phyloP scores from a whole-genome alignment of 1,140 invertebrate genomes.

The Drosophila melanica region DNA sequence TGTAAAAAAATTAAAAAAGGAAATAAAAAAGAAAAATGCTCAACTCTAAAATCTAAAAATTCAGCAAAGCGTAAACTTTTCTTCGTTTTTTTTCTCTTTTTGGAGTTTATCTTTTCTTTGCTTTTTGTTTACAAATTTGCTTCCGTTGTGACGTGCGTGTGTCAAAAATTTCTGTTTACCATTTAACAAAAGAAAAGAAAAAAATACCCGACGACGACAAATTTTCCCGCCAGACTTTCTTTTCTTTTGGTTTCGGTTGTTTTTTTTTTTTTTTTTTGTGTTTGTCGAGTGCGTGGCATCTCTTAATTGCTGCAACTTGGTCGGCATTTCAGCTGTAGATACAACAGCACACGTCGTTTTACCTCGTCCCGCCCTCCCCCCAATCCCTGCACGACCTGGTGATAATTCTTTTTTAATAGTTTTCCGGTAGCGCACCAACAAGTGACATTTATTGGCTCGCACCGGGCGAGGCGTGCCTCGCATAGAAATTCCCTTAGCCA shows the following conservation, averaged over 20 bases:
- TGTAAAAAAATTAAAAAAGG: not conserved
- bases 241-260: slow-evolving; percentile 12
- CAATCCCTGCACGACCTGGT: slow-evolving; percentile 35
- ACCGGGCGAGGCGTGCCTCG: slow-evolving; percentile 50
- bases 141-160: slow-evolving; percentile 51
- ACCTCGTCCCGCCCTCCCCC: not conserved
- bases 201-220: slow-evolving; percentile 1
- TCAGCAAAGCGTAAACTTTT: slow-evolving; percentile 31
- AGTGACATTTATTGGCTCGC: slow-evolving; percentile 72
- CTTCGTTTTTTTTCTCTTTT: slow-evolving; percentile 30
- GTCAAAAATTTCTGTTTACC: slow-evolving; percentile 30
- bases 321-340: slow-evolving; percentile 18
- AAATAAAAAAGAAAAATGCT: slow-evolving; percentile 11
- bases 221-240: slow-evolving; percentile 35
- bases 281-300: slow-evolving; percentile 29
- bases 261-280: slow-evolving; percentile 5
- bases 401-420: slow-evolving; percentile 83
- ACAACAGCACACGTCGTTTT: slow-evolving; percentile 6
- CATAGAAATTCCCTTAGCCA: slow-evolving; percentile 41
- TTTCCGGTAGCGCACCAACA: slow-evolving; percentile 73
- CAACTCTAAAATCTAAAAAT: slow-evolving; percentile 38
- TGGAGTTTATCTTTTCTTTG: not conserved
- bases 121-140: slow-evolving; percentile 52
- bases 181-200: not conserved
- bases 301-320: slow-evolving; percentile 44